These are phyloP conservation scores for Oreochromis tanganicae DNA, from an alignment of 2,113 vertebrate genomes.

Conservation along the genomic window DNA sequence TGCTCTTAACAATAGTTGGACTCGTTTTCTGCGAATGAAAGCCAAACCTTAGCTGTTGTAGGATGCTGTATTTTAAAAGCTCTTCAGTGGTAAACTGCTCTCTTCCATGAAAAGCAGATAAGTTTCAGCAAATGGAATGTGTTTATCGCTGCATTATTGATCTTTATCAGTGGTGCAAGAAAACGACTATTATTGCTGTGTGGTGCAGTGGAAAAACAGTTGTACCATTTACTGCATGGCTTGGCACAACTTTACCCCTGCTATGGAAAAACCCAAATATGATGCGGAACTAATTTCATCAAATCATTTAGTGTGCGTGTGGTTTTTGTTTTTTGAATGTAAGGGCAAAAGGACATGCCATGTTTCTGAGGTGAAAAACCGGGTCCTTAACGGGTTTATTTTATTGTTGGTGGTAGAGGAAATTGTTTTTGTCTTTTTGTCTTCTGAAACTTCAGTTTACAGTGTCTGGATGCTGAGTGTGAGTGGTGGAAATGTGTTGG, in stretches of 20 bases:
- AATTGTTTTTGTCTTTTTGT: not conserved
- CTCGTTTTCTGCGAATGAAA: not conserved
- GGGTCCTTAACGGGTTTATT: conserved; percentile 67
- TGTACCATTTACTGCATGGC: not conserved
- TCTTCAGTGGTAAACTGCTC: not conserved
- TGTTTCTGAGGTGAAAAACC: not conserved
- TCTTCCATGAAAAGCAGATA: not conserved
- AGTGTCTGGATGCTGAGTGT: conserved; percentile 57
- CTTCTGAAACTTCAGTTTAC: not conserved
- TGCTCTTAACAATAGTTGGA: not conserved
- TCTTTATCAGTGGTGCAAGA: not conserved
- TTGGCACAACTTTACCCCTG: not conserved
- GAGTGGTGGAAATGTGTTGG: not conserved
- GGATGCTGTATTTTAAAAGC: not conserved
- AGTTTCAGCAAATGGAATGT: not conserved
- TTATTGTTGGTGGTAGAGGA: not conserved
- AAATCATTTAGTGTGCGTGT: not conserved
- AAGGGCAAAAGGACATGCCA: not conserved
- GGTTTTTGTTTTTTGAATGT: not conserved
- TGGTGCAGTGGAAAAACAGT: not conserved
- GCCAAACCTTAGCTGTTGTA: not conserved
- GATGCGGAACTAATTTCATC: not conserved
- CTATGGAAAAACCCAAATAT: not conserved
- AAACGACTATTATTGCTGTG: not conserved
- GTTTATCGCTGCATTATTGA: not conserved